These are phyloP conservation scores for Galeruca laticollis DNA, from an alignment of 2,888 invertebrate genomes.

Conservation along the genomic window DNA sequence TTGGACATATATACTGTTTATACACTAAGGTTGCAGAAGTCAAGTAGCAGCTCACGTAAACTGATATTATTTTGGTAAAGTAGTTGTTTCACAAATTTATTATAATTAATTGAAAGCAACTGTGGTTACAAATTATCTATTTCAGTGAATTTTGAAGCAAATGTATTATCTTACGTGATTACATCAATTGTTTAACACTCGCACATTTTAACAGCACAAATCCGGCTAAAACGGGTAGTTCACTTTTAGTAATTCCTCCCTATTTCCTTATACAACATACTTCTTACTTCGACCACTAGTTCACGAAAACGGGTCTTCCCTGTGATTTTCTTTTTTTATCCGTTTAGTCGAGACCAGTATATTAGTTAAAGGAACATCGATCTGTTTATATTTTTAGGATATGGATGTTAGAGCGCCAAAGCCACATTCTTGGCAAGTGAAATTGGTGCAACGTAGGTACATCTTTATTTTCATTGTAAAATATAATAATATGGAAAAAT, in stretches of 20 bases:
- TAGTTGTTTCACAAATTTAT: no score
- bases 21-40: no score
- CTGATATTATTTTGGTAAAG: no score
- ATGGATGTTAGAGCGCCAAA: slow-evolving; percentile 16
- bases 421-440: slow-evolving; percentile 31
- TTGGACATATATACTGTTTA: no score
- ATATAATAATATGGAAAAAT: slow-evolving; percentile 7
- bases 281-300: neutral
- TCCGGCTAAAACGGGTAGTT: neutral
- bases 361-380: slow-evolving; percentile 30
- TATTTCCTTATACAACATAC: neutral
- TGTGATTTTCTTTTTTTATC: slow-evolving; percentile 19
- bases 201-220: neutral
- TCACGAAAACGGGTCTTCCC: slow-evolving; percentile 5
- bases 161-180: neutral
- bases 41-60: no score
- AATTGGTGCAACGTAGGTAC: slow-evolving; percentile 10
- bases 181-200: neutral
- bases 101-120: no score
- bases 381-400: slow-evolving; percentile 35
- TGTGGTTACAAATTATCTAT: no score
- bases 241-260: neutral
- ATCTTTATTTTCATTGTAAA: slow-evolving; percentile 18
- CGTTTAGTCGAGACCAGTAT: slow-evolving; percentile 17
- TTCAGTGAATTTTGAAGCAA: neutral